phyloP scores from a whole-genome alignment of 2,888 invertebrate genomes.

The Eupeodes latifasciatus region DNA sequence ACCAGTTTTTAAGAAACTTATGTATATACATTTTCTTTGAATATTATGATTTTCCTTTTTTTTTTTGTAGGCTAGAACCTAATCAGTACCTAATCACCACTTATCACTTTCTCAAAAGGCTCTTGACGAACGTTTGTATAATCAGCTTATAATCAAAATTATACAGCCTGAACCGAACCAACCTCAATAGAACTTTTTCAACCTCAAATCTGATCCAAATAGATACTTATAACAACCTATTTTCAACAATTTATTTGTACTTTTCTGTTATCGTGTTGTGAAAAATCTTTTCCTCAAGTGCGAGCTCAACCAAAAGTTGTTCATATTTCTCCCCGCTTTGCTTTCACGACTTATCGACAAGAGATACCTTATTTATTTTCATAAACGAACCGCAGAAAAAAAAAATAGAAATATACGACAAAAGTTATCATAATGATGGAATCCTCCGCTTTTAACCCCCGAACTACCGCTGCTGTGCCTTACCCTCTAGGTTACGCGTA shows the following conservation, averaged over 20 bases:
- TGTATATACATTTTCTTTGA: background rate
- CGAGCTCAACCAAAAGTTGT: slow-evolving; percentile 64
- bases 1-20: background rate
- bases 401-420: slow-evolving; percentile 15
- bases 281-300: slow-evolving; percentile 53
- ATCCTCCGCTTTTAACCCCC: slow-evolving; percentile 9
- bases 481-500: no score
- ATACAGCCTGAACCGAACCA: slow-evolving; percentile 25
- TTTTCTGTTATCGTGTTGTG: slow-evolving; percentile 10
- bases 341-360: slow-evolving; percentile 33
- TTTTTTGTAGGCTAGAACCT: background rate
- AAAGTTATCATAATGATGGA: slow-evolving; percentile 66
- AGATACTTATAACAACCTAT: slow-evolving; percentile 35
- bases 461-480: no score
- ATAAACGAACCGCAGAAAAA: background rate
- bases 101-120: background rate
- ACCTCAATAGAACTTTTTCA: slow-evolving; percentile 26
- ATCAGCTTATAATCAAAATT: slow-evolving; percentile 37
- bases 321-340: slow-evolving; percentile 4
- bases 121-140: slow-evolving; percentile 25
- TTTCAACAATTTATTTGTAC: slow-evolving; percentile 26
- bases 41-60: background rate
- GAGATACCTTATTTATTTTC: slow-evolving; percentile 37
- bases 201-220: slow-evolving; percentile 33
- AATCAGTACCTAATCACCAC: background rate